Conservation (phyloP, 2,888 invertebrate genomes). For the Drosophila prostipennis region DNA sequence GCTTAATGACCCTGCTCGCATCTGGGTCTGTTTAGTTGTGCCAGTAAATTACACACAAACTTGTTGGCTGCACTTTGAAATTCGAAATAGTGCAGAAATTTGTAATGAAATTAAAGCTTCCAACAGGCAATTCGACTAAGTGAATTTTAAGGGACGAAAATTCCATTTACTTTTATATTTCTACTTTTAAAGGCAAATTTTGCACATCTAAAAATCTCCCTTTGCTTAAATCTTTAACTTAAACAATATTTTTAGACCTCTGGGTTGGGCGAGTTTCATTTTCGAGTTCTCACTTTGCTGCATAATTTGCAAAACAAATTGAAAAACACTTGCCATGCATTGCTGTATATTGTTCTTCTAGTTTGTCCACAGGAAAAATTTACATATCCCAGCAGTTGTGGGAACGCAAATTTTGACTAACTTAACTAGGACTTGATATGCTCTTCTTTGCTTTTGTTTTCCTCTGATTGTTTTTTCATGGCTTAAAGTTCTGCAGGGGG, state of each 20-base stretch:
- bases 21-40: conserved; percentile 45
- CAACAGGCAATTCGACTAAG: conserved; percentile 5
- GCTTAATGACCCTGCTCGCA: conserved; percentile 46
- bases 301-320: conserved; percentile 55
- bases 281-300: conserved; percentile 25
- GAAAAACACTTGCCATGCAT: conserved; percentile 43
- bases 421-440: conserved; percentile 13
- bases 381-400: conserved; percentile 37
- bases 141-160: background rate
- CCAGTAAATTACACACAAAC: conserved; percentile 44
- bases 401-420: conserved; percentile 18
- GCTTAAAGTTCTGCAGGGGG: conserved; percentile 16
- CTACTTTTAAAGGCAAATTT: background rate
- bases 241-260: background rate
- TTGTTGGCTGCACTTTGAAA: conserved; percentile 5
- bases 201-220: background rate
- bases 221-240: background rate
- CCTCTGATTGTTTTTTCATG: conserved; percentile 2
- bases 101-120: conserved; percentile 43
- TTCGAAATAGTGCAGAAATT: conserved; percentile 23
- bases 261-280: conserved; percentile 6
- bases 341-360: conserved; percentile 20
- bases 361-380: conserved; percentile 31
- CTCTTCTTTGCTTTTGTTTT: conserved; percentile 1
- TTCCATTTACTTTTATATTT: background rate